Evolutionary conservation across 2,888 invertebrate genomes (phyloP).

Genomic region (Macrosoma leucophasiata): DNA sequence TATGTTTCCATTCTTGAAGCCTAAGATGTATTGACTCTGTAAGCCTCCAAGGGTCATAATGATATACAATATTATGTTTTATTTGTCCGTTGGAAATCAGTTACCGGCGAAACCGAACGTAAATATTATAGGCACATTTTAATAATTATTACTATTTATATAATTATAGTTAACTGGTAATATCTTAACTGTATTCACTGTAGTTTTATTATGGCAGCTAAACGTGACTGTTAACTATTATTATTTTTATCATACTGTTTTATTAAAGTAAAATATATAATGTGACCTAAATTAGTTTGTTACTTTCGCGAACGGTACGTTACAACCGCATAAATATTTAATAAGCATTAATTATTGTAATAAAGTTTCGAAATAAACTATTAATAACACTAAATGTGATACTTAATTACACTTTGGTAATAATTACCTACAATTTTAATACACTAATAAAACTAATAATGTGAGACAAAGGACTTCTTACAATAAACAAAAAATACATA

Average conservation of each 20-base stretch:
- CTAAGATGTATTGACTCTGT: no score
- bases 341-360: conserved; percentile 16
- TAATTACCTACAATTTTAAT: conserved; percentile 62
- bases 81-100: no score
- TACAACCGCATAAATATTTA: conserved; percentile 27
- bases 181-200: conserved; percentile 11
- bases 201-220: conserved; percentile 30
- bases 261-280: conserved; percentile 27
- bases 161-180: conserved; percentile 14
- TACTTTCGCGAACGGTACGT: conserved; percentile 22
- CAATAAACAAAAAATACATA: conserved; percentile 19
- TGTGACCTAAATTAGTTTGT: conserved; percentile 14
- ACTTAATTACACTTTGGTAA: conserved; percentile 74
- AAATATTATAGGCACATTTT: conserved; percentile 54
- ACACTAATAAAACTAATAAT: conserved; percentile 43
- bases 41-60: no score
- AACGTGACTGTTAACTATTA: conserved; percentile 22
- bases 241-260: conserved; percentile 9
- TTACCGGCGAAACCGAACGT: no score
- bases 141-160: conserved; percentile 30
- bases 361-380: conserved; percentile 25
- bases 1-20: no score
- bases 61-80: no score
- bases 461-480: conserved; percentile 39
- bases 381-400: conserved; percentile 51